phyloP scores from a whole-genome alignment of 2,888 invertebrate species.

The Argynnis bischoffii region DNA sequence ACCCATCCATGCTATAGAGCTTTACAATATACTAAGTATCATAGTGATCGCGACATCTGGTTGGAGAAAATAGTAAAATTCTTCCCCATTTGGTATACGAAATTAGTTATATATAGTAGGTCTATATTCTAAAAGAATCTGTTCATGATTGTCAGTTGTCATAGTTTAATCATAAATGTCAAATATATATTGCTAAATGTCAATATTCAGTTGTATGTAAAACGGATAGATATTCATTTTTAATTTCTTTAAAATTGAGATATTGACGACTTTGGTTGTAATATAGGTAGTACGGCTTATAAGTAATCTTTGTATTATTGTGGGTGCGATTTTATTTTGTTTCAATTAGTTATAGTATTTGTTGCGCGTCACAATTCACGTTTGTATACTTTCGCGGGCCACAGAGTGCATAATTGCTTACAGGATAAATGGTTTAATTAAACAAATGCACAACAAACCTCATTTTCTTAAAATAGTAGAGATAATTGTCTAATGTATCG shows the following conservation, averaged over 20 bases:
- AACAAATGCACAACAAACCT: constrained; percentile 4
- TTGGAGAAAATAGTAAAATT: no score
- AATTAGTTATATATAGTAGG: neutral
- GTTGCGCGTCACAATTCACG: neutral
- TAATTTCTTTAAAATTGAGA: no score
- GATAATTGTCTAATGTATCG: constrained; percentile 8
- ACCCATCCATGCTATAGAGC: no score
- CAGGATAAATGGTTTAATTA: constrained; percentile 17
- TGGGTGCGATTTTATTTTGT: neutral
- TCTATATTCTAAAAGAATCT: neutral
- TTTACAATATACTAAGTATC: no score
- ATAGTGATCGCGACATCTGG: no score
- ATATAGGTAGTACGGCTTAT: neutral
- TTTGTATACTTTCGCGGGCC: constrained; percentile 8
- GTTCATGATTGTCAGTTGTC: constrained; percentile 4
- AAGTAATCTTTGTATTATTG: no score
- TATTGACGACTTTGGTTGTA: neutral
- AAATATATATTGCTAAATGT: neutral
- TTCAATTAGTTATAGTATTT: neutral
- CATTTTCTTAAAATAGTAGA: neutral
- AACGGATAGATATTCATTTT: no score
- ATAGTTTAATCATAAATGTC: constrained; percentile 1
- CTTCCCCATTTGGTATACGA: no score
- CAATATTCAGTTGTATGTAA: no score
- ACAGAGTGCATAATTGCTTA: constrained; percentile 10